Conservation (phyloP, 2,113 vertebrate species). For the Micromys minutus region DNA sequence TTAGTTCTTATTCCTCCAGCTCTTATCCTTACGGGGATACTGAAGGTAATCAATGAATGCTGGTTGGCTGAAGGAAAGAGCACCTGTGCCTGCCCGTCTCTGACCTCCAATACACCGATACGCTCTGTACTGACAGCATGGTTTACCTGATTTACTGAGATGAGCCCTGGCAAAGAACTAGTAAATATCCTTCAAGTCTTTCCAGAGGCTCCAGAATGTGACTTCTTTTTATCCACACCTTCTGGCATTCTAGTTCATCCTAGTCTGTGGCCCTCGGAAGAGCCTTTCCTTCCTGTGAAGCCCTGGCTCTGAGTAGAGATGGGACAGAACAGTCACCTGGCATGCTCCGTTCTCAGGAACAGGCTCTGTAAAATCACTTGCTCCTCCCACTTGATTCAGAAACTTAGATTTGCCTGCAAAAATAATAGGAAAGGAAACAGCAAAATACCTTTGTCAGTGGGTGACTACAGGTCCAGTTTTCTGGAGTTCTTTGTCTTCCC, state of each 20-base stretch:
- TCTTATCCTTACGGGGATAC: not conserved
- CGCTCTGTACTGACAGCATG: not conserved
- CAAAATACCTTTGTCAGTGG: constrained; percentile 10
- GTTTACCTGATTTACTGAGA: not conserved
- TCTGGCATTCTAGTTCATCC: constrained; percentile 49
- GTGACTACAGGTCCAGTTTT: constrained; percentile 7
- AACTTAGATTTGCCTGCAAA: constrained; percentile 32
- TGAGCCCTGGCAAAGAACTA: constrained; percentile 22
- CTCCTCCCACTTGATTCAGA: not conserved
- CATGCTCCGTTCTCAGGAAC: too few relatives aligned
- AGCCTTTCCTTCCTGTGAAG: constrained; percentile 22
- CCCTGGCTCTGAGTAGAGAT: not conserved
- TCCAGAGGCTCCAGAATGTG: constrained; percentile 12
- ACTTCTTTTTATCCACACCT: constrained; percentile 33
- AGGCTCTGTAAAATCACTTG: constrained; percentile 36
- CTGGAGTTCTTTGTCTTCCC: constrained; percentile 23
- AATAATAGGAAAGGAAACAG: not conserved
- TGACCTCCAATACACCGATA: not conserved
- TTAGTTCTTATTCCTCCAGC: constrained; percentile 23
- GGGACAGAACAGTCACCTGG: too few relatives aligned
- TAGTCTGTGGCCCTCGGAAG: not conserved
- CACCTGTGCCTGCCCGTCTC: not conserved
- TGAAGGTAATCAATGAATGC: not conserved
- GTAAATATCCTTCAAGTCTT: constrained; percentile 39
- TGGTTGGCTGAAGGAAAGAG: not conserved